A percentile compares a stretch with the other conserved stretches of the same genome.
phyloP scores from a whole-genome alignment of 2,888 invertebrate species.

The Lydus trimaculatus region DNA sequence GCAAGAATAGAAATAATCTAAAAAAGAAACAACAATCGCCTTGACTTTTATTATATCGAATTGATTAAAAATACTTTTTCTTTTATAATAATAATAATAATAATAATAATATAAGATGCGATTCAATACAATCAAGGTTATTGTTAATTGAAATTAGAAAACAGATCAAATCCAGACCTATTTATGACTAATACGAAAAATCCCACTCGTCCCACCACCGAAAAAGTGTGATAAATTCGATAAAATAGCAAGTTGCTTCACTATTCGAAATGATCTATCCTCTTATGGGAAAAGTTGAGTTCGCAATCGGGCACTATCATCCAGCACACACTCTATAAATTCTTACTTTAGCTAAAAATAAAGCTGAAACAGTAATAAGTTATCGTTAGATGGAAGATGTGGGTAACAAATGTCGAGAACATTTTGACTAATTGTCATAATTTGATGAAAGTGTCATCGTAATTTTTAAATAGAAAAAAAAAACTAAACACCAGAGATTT shows the following conservation, averaged over 20 bases:
- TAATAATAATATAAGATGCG: background rate
- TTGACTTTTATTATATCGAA: constrained; percentile 24
- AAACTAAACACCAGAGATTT: background rate
- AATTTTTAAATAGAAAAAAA: too few relatives aligned
- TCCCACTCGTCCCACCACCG: background rate
- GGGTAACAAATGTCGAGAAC: background rate
- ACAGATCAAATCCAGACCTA: background rate
- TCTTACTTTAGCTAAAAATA: background rate
- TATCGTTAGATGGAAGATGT: background rate
- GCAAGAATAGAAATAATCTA: background rate
- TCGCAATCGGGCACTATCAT: background rate
- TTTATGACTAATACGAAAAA: background rate
- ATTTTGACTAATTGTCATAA: background rate
- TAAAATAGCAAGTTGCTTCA: too few relatives aligned
- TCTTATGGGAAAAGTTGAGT: constrained; percentile 16
- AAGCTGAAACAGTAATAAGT: background rate
- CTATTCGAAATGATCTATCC: constrained; percentile 15
- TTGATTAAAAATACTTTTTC: background rate
- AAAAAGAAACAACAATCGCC: constrained; percentile 14
- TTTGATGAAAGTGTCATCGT: too few relatives aligned
- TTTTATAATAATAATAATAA: background rate
- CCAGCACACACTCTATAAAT: background rate
- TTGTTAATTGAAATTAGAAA: background rate
- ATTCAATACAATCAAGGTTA: background rate
- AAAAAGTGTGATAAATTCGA: background rate